These are phyloP conservation scores for Nerophis ophidion DNA, from an alignment of 2,113 vertebrate genomes.

Conservation along the genomic window DNA sequence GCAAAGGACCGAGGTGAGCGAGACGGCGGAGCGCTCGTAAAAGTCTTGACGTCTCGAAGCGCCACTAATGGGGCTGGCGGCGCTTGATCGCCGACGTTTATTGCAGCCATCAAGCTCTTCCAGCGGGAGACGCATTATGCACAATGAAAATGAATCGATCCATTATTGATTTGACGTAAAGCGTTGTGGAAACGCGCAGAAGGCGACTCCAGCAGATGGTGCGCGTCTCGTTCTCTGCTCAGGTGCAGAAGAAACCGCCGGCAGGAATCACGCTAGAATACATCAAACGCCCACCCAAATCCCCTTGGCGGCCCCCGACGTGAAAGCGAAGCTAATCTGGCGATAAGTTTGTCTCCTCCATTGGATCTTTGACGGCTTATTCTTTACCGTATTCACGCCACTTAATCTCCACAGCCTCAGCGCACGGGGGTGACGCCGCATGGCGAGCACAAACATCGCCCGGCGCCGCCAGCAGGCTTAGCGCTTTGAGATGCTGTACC, in stretches of 20 bases:
- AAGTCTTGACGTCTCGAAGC: too few species aligned
- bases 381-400: slow-evolving; percentile 56
- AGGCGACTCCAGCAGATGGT: not conserved
- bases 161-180: slow-evolving; percentile 55
- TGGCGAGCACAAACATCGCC: slow-evolving; percentile 35
- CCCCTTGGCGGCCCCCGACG: slow-evolving; percentile 26
- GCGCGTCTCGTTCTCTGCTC: slow-evolving; percentile 14
- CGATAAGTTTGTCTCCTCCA: slow-evolving; percentile 59
- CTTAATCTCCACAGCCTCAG: slow-evolving; percentile 50
- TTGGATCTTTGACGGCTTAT: slow-evolving; percentile 51
- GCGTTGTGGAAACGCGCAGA: slow-evolving; percentile 42
- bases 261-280: slow-evolving; percentile 53
- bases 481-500: slow-evolving; percentile 46
- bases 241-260: slow-evolving; percentile 43
- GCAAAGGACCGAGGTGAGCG: slow-evolving; percentile 93
- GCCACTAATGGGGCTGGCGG: slow-evolving; percentile 50
- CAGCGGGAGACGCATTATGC: slow-evolving; percentile 52
- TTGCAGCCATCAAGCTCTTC: slow-evolving; percentile 58
- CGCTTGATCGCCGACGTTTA: slow-evolving; percentile 57
- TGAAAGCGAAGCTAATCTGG: slow-evolving; percentile 59
- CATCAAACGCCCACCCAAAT: slow-evolving; percentile 48
- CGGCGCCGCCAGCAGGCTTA: slow-evolving; percentile 44
- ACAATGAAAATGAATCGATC: slow-evolving; percentile 62
- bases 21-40: not conserved
- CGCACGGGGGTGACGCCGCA: slow-evolving; percentile 16